A percentile compares a stretch with the other conserved stretches of the same genome.
phyloP scores from a whole-genome alignment of 2,888 invertebrate species.

The Thymelicus acteon region DNA sequence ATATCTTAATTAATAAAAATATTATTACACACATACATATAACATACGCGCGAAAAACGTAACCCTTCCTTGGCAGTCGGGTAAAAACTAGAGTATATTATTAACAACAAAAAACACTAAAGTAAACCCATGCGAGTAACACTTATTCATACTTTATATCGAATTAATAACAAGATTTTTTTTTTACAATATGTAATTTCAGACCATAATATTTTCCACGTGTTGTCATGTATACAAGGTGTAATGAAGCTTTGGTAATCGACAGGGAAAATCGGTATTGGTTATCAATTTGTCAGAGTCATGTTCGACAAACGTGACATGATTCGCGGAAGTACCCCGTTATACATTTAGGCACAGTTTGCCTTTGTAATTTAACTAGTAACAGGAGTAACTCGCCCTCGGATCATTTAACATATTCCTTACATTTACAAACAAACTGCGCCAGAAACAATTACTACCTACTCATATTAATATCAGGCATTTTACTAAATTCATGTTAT shows the following conservation, averaged over 20 bases:
- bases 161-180: too few relatives aligned
- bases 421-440: background rate
- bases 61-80: too few relatives aligned
- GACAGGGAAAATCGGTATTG: conserved; percentile 16
- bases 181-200: background rate
- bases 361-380: background rate
- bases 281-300: conserved; percentile 24
- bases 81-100: too few relatives aligned
- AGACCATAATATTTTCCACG: background rate
- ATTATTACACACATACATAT: too few relatives aligned
- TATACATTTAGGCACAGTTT: conserved; percentile 26
- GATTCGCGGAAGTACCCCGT: conserved; percentile 14
- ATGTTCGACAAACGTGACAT: conserved; percentile 18
- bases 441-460: too few relatives aligned
- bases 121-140: too few relatives aligned
- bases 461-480: too few relatives aligned
- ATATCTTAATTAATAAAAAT: too few relatives aligned
- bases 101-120: too few relatives aligned
- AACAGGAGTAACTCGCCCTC: background rate
- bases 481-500: too few relatives aligned
- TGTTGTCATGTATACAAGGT: background rate
- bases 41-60: too few relatives aligned
- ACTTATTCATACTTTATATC: too few relatives aligned
- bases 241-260: background rate
- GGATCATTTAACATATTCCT: background rate